Base-by-base conservation (phyloP, 2,797 vertebrate species). In the Halcyon smyrnensis region DNA sequence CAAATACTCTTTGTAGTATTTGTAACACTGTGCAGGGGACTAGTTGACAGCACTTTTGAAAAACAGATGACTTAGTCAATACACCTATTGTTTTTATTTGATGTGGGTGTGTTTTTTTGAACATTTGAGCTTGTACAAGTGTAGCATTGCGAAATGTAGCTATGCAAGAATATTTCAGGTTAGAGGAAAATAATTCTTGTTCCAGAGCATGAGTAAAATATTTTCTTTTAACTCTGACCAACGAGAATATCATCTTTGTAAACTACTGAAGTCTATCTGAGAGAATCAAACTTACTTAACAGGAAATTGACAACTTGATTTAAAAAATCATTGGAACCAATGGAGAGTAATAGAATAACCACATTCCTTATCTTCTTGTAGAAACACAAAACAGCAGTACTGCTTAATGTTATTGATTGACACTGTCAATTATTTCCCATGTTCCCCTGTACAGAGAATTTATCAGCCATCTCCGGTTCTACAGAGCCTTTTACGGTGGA, bases 401-500 rank as follows among this genome's bases (percentile, higher is more conserved):
- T 13, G 13, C 37, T 62, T 43, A n/a, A 13, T 24, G 23, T 28
- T 87, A 37, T 64, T 54, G 46, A 69, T 16, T 94, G 95, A 57
- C 41, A 8, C 16, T 50, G 71, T 69, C 77, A 76, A n/a, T 89
- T 90, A 8, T 56, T 88, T 91, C 73, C 64, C 2, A 0, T 96
- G n/a, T 90, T 89, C 28, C 56, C 37, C 8, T 91, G 78, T 96
- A 37, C 92, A 99, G 99, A 95, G 98, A 99, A 78, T 99, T 99
- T 91, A 96, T 99, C 87, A 97, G 93, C 76, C 98, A 97, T 67
- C 98, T 99, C 18, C 96, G 96, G 34, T 96, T 97, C 11, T 98
- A 98, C 91, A 97, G 98, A 24, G 98, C 98, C 0, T 99, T 99
- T 94, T 99, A 99, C 0, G 97, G 98, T 0, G 95, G 98, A 88